A percentile compares a stretch with the other conserved stretches of the same genome.
Evolutionary conservation across 2,113 vertebrate species (phyloP).

Genomic region (Acrocephalus kingi): DNA sequence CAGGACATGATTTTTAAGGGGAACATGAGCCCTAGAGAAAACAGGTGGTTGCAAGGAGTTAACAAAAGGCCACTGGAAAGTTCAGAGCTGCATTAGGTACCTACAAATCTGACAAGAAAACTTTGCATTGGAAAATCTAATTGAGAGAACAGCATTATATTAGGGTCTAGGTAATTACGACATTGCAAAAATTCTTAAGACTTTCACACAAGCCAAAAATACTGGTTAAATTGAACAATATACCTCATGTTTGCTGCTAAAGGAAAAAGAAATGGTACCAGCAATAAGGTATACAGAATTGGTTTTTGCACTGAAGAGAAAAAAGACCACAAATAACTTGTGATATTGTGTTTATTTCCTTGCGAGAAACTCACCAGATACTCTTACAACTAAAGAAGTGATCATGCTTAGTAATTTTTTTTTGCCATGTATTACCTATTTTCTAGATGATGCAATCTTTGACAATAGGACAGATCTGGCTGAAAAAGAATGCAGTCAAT

Average conservation of each 20-base stretch:
- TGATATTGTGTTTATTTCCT: not conserved
- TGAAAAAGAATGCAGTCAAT: not conserved
- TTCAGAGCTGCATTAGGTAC: not conserved
- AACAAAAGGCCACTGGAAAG: not conserved
- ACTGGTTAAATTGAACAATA: not conserved
- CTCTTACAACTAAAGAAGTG: not conserved
- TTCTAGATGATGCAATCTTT: not conserved
- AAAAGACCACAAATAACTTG: not conserved
- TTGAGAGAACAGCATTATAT: not conserved
- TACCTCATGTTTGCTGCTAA: not conserved
- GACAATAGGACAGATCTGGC: not conserved
- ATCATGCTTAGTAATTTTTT: not conserved
- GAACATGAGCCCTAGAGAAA: not conserved
- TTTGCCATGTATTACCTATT: not conserved
- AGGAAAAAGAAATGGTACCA: not conserved
- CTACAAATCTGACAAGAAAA: not conserved
- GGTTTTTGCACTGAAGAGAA: not conserved
- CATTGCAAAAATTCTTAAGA: not conserved
- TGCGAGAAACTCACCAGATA: not conserved
- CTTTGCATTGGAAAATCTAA: not conserved
- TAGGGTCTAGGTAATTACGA: not conserved
- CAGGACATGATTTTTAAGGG: not conserved
- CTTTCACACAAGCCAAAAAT: not conserved
- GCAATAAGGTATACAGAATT: not conserved
- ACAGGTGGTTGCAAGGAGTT: not conserved